These are phyloP conservation scores for Grallaria varia DNA, from an alignment of 2,113 vertebrate genomes.

Conservation along the genomic window DNA sequence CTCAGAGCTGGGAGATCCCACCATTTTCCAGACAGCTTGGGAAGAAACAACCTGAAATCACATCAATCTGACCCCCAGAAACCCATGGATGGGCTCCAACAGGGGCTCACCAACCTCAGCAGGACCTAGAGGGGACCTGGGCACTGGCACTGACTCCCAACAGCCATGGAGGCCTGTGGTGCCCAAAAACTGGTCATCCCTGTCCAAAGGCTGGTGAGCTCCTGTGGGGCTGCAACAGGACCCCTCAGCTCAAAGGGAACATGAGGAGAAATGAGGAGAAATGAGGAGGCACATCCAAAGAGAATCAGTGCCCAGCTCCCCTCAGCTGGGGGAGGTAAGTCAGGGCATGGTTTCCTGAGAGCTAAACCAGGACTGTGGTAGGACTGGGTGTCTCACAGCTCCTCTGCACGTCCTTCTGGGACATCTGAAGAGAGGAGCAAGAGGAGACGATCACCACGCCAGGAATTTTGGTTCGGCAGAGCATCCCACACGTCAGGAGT, in stretches of 20 bases:
- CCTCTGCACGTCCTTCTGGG: neutral
- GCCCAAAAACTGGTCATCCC: neutral
- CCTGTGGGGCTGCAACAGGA: neutral
- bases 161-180: fast-evolving
- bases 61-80: neutral
- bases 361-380: neutral
- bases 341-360: constrained; percentile 42
- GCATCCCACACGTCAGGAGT: neutral
- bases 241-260: neutral
- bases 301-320: neutral
- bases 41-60: neutral
- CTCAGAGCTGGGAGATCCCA: neutral
- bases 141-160: neutral
- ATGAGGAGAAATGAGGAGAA: neutral
- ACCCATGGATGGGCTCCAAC: neutral
- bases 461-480: neutral
- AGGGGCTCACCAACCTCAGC: neutral
- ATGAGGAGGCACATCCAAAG: neutral
- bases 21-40: neutral
- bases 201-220: neutral
- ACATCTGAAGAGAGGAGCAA: neutral
- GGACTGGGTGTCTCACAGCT: neutral
- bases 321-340: neutral
- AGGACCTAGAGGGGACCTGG: neutral
- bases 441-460: neutral